phyloP scores from a whole-genome alignment of 2,888 invertebrate genomes.

The Halictus ligatus region DNA sequence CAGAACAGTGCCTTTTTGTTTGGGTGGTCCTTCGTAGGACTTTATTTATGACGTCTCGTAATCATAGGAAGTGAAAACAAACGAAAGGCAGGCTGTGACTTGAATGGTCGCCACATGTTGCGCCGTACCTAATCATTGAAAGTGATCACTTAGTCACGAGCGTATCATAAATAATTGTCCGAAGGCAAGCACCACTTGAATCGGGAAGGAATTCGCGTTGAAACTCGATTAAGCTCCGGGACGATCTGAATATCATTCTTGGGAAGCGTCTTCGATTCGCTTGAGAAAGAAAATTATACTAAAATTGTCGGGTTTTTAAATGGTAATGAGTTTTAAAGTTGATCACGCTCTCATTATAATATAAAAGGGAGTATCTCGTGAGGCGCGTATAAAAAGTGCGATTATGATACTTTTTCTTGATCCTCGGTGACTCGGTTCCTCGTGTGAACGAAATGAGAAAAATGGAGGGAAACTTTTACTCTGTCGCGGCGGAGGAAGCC shows the following conservation, averaged over 20 bases:
- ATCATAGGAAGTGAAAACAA: too few relatives aligned
- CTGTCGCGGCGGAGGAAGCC: neutral
- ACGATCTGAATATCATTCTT: neutral
- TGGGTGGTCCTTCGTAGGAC: too few relatives aligned
- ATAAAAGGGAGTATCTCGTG: too few relatives aligned
- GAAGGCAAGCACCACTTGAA: too few relatives aligned
- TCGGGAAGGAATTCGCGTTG: neutral
- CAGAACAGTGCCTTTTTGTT: too few relatives aligned
- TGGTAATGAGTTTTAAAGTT: neutral
- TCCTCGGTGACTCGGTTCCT: neutral
- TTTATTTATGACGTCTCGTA: too few relatives aligned
- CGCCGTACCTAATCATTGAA: too few relatives aligned
- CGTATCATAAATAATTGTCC: too few relatives aligned
- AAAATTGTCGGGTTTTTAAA: neutral
- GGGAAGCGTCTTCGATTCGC: neutral
- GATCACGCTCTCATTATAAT: neutral
- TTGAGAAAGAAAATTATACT: neutral
- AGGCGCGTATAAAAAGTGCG: slow-evolving; percentile 3
- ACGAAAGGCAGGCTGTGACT: too few relatives aligned
- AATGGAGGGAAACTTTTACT: neutral
- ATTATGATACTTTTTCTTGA: slow-evolving; percentile 8
- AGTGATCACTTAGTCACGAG: too few relatives aligned
- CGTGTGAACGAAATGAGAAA: neutral
- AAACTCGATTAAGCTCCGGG: neutral
- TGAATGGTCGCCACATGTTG: too few relatives aligned